phyloP scores from a whole-genome alignment of 2,888 invertebrate genomes.

The Drosophila demipolita region DNA sequence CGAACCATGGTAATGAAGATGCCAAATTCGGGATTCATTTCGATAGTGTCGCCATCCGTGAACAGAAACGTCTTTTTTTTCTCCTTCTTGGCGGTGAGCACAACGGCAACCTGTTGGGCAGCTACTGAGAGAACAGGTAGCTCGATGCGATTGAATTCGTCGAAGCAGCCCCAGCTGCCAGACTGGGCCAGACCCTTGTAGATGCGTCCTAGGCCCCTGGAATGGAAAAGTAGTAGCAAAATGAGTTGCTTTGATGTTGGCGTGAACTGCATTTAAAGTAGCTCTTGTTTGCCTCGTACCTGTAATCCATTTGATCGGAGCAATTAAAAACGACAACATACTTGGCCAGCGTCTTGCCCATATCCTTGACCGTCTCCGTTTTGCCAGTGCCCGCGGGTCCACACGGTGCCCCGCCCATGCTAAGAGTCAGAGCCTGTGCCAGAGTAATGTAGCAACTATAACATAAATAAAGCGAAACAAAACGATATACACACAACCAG shows the following conservation, averaged over 20 bases:
- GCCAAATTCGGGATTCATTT: constrained; percentile 97
- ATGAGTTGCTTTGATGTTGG: constrained; percentile 33
- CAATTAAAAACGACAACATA: constrained; percentile 99
- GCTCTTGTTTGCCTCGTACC: constrained; percentile 81
- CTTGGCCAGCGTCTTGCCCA: constrained; percentile 98
- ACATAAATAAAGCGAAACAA: constrained; percentile 13
- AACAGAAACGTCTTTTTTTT: constrained; percentile 96
- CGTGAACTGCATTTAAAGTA: constrained; percentile 50
- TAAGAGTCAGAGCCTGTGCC: constrained; percentile 97
- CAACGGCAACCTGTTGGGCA: constrained; percentile 98
- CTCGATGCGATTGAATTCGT: constrained; percentile 98
- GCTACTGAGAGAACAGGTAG: constrained; percentile 97
- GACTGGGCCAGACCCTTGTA: constrained; percentile 98
- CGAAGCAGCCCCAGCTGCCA: constrained; percentile 99
- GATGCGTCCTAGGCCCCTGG: constrained; percentile 95
- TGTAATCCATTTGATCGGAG: constrained; percentile 99
- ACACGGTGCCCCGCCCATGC: constrained; percentile 98
- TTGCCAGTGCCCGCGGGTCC: constrained; percentile 99
- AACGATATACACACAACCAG: neutral
- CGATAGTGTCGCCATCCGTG: constrained; percentile 96
- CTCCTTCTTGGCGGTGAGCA: constrained; percentile 96
- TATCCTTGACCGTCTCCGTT: constrained; percentile 98
- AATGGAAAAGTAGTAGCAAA: constrained; percentile 15
- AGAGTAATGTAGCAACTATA: constrained; percentile 97
- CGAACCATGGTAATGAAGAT: constrained; percentile 98